Percentiles rank a stretch among this genome's conserved stretches.
Evolutionary conservation across 2,113 vertebrate species (phyloP).

Genomic region (Gnathonemus longibarbis): DNA sequence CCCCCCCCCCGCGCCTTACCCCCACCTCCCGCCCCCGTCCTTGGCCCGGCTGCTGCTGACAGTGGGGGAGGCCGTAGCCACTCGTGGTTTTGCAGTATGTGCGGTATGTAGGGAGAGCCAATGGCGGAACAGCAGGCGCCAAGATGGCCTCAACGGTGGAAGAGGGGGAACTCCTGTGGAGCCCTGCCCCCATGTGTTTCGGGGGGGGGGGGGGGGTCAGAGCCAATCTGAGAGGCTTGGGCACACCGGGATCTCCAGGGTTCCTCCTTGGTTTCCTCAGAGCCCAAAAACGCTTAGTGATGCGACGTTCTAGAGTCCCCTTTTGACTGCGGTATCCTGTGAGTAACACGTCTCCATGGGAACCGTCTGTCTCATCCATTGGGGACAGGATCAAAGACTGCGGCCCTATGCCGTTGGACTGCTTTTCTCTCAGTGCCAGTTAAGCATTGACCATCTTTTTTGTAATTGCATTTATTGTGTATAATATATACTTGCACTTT

Average conservation of each 20-base stretch:
- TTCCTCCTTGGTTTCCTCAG: neutral
- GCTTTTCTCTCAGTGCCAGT: neutral
- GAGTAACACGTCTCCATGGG: neutral
- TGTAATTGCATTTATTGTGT: neutral
- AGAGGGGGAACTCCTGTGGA: neutral
- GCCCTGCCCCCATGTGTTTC: neutral
- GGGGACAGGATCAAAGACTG: neutral
- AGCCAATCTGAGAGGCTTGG: neutral
- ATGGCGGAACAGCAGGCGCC: neutral
- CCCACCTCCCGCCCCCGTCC: neutral
- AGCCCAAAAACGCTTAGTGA: neutral
- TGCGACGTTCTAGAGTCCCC: neutral
- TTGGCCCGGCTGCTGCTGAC: conserved; percentile 12
- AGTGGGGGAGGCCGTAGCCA: neutral
- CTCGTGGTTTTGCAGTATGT: conserved; percentile 19
- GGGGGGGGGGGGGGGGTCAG: neutral
- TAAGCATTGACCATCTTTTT: neutral
- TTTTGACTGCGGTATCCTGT: neutral
- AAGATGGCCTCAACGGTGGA: neutral
- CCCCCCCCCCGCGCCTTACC: neutral
- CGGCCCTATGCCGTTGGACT: neutral
- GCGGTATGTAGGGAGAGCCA: conserved; percentile 10
- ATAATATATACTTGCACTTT: neutral
- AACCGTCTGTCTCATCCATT: neutral
- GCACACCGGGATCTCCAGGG: neutral